A percentile compares a stretch with the other conserved stretches of the same genome.
These are phyloP conservation scores for Betta splendens DNA, from an alignment of 2,797 vertebrate genomes.

Conservation along the genomic window DNA sequence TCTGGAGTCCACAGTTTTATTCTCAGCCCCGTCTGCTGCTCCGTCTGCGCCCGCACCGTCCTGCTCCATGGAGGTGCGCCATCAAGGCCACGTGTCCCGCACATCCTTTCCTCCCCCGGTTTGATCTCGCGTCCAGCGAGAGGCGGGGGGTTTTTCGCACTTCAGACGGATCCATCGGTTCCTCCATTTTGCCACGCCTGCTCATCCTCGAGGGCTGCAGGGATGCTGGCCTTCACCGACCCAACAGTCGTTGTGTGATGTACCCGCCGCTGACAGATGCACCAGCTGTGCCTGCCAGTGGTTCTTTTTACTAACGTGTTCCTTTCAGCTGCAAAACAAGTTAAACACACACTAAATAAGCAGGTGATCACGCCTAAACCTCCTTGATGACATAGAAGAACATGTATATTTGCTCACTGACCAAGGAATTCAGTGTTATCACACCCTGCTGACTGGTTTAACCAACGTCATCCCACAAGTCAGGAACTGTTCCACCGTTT, in stretches of 20 bases:
- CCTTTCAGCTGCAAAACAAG: too few relatives aligned
- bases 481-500: background rate
- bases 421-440: background rate
- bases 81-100: background rate
- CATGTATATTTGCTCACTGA: background rate
- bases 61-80: too few relatives aligned
- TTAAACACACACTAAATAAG: background rate
- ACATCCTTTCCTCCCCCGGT: background rate
- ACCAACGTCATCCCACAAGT: background rate
- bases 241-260: background rate
- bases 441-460: background rate
- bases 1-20: too few relatives aligned
- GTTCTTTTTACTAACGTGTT: too few relatives aligned
- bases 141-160: background rate
- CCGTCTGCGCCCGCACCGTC: background rate
- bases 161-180: background rate
- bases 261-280: background rate
- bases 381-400: too few relatives aligned
- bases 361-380: too few relatives aligned
- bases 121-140: background rate
- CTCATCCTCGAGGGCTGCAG: background rate
- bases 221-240: background rate
- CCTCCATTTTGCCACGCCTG: background rate
- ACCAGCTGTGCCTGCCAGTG: background rate
- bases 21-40: too few relatives aligned